Conservation (phyloP, 2,113 vertebrate species). For the Cygnus buccinator region DNA sequence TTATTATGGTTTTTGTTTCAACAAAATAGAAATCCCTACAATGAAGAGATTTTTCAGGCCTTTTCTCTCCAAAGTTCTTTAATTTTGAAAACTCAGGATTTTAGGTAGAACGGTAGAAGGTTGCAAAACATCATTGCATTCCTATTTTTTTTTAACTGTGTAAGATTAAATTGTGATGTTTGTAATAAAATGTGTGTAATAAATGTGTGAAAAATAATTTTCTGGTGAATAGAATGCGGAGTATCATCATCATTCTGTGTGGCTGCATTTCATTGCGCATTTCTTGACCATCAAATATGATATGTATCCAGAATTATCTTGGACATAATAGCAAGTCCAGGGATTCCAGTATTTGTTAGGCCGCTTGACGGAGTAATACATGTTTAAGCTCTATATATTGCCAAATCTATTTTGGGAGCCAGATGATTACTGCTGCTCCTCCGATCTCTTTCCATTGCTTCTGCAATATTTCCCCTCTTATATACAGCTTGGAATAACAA, state of each 20-base stretch:
- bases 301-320: neutral
- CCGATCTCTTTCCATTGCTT: conserved; percentile 1
- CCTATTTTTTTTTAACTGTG: too few species aligned
- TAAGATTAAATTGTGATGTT: neutral
- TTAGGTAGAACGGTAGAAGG: neutral
- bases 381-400: neutral
- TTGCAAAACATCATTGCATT: neutral
- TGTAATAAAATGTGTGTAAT: neutral
- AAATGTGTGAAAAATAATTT: neutral
- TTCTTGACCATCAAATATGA: neutral
- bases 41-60: neutral
- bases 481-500: neutral
- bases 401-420: neutral
- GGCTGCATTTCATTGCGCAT: neutral
- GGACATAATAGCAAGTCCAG: neutral
- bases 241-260: neutral
- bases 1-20: neutral
- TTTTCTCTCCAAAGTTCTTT: neutral
- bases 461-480: neutral
- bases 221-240: neutral
- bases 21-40: neutral
- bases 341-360: neutral
- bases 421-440: conserved; percentile 5
- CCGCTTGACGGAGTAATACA: neutral
- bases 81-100: neutral